Conservation (phyloP, 2,888 invertebrate genomes). For the Thumatha senex region DNA sequence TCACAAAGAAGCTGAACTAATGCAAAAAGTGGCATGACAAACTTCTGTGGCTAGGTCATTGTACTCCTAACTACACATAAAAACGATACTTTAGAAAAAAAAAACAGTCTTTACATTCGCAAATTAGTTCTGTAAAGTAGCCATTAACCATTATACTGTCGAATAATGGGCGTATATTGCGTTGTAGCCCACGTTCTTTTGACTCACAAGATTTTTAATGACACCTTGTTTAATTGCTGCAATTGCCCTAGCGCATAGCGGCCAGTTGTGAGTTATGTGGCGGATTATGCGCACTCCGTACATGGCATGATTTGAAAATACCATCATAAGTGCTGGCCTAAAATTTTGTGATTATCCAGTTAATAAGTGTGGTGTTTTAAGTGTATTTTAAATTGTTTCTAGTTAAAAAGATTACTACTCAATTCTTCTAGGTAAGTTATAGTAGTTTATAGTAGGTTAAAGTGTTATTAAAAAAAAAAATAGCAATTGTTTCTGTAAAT, state of each 20-base stretch:
- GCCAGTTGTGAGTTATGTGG: constrained; percentile 11
- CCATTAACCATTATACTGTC: background rate
- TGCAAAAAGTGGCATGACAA: no score
- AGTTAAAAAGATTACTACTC: background rate
- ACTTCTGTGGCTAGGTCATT: no score
- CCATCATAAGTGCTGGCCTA: constrained; percentile 28
- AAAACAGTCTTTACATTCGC: background rate
- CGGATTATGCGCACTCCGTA: constrained; percentile 28
- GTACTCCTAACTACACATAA: no score
- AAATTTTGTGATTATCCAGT: constrained; percentile 26
- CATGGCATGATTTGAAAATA: constrained; percentile 18
- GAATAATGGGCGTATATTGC: constrained; percentile 13
- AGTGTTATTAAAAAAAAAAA: no score
- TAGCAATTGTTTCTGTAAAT: no score
- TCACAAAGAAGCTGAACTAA: no score
- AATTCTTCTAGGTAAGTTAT: background rate
- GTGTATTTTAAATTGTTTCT: background rate
- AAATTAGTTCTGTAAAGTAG: background rate
- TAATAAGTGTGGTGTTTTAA: constrained; percentile 9
- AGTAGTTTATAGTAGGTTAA: no score
- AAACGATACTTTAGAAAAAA: no score
- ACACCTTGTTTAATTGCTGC: constrained; percentile 37
- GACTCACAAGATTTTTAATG: constrained; percentile 31
- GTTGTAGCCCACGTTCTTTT: constrained; percentile 13
- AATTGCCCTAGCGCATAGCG: constrained; percentile 38